These are phyloP conservation scores for Poeciliopsis infans DNA, from an alignment of 2,797 vertebrate species.

Conservation along the genomic window DNA sequence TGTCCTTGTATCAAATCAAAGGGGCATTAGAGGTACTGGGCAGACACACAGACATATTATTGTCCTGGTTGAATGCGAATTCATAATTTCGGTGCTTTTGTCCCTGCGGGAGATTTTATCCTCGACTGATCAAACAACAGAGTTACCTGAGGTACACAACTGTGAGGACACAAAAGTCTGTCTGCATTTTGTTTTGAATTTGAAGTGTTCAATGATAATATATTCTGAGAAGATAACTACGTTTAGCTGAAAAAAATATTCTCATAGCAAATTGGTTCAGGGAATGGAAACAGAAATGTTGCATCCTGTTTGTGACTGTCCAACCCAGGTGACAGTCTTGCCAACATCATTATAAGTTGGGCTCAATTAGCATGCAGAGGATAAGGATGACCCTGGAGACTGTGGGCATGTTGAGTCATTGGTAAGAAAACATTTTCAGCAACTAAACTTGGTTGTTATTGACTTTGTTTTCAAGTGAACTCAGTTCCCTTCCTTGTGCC, in stretches of 20 bases:
- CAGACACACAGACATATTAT: conserved; percentile 33
- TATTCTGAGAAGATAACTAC: conserved; percentile 27
- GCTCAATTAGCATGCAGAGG: conserved; percentile 51
- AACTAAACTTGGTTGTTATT: conserved; percentile 29
- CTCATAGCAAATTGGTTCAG: conserved; percentile 7
- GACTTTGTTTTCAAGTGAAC: conserved; percentile 40
- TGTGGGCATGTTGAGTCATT: conserved; percentile 55
- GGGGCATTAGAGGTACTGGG: conserved; percentile 58
- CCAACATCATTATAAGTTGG: conserved; percentile 50
- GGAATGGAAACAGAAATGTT: conserved; percentile 47
- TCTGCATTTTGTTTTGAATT: conserved; percentile 20
- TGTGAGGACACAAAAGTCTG: conserved; percentile 34
- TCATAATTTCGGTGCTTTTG: conserved; percentile 51
- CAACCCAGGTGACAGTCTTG: conserved; percentile 21
- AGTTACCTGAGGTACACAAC: conserved; percentile 42
- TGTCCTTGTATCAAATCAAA: conserved; percentile 67
- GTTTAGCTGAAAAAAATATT: conserved; percentile 21
- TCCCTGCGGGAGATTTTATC: conserved; percentile 35
- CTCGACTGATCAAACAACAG: conserved; percentile 33
- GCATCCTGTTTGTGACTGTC: conserved; percentile 58
- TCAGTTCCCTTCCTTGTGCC: conserved; percentile 30
- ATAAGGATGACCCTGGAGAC: conserved; percentile 45
- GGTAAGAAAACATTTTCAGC: conserved; percentile 49
- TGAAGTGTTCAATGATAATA: conserved; percentile 3
- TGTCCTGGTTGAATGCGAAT: conserved; percentile 51